These are phyloP conservation scores for Myioborus miniatus DNA, from an alignment of 2,797 vertebrate species.

Conservation along the genomic window DNA sequence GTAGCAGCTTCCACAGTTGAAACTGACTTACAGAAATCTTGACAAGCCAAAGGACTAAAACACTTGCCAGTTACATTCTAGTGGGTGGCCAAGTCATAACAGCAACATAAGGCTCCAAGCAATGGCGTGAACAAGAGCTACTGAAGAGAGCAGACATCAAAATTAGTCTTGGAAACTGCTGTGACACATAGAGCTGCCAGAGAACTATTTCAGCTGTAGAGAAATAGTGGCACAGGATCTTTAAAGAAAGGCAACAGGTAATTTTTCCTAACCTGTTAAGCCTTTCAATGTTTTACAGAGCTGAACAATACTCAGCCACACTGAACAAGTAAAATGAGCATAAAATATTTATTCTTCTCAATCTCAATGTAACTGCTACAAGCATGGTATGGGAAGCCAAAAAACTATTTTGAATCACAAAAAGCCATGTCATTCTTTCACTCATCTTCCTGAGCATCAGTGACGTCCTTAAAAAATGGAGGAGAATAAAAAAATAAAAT, in stretches of 20 bases:
- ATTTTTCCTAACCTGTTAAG: neutral
- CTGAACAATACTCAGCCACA: neutral
- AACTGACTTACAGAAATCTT: neutral
- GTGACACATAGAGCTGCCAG: neutral
- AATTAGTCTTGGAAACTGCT: neutral
- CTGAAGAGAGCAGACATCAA: neutral
- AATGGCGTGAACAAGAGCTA: neutral
- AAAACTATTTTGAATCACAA: neutral
- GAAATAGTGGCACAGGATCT: neutral
- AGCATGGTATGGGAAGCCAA: neutral
- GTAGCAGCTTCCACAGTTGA: conserved; percentile 4
- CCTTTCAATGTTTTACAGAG: neutral
- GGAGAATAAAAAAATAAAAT: neutral
- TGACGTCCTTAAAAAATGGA: neutral
- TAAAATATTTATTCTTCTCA: neutral
- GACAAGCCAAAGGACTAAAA: conserved; percentile 5
- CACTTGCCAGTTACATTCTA: neutral
- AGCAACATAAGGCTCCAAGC: neutral
- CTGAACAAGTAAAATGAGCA: neutral
- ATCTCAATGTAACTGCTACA: neutral
- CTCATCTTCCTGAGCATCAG: neutral
- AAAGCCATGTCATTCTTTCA: neutral
- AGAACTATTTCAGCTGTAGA: neutral
- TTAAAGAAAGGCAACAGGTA: neutral
- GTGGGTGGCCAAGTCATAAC: conserved; percentile 7